A percentile compares a stretch with the other conserved stretches of the same genome.
Conservation (phyloP, 2,113 vertebrate genomes). For the Thymallus thymallus region DNA sequence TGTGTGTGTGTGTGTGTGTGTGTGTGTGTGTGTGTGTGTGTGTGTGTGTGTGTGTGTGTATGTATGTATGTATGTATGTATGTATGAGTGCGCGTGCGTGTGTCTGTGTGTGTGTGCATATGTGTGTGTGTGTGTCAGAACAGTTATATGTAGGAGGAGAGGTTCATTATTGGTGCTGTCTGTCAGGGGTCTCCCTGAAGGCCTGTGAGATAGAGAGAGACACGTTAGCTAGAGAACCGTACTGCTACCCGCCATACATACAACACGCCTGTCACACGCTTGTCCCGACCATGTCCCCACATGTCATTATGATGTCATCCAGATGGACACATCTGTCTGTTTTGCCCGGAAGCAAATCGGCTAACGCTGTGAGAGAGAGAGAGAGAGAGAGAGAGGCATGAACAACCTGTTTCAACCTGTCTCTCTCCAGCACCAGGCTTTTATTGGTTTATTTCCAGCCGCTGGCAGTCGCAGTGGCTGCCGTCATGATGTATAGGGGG, state of each 20-base stretch:
- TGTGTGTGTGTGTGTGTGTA: conserved; percentile 11
- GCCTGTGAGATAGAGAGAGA: conserved; percentile 63
- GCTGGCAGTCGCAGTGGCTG: conserved; percentile 3
- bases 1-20: not conserved
- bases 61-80: conserved; percentile 8
- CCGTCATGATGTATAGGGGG: conserved; percentile 35
- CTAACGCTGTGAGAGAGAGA: conserved; percentile 46
- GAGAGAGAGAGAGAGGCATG: conserved; percentile 27
- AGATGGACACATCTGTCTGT: conserved; percentile 69
- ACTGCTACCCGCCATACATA: conserved; percentile 17
- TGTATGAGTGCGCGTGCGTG: not conserved
- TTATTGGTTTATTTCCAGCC: conserved; percentile 10
- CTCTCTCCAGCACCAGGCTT: not conserved
- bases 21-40: not conserved
- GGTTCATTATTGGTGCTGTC: conserved; percentile 72
- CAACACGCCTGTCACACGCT: conserved; percentile 56
- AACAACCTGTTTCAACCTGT: conserved; percentile 26
- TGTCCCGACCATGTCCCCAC: conserved; percentile 55
- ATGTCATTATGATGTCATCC: conserved; percentile 66
- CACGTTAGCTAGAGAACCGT: conserved; percentile 35
- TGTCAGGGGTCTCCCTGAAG: conserved; percentile 57
- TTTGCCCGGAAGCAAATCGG: conserved; percentile 54
- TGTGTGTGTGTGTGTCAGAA: conserved; percentile 24
- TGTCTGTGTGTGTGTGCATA: conserved; percentile 10
- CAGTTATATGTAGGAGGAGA: conserved; percentile 49